Conservation (phyloP, 2,888 invertebrate genomes). For the Tipula lateralis region DNA sequence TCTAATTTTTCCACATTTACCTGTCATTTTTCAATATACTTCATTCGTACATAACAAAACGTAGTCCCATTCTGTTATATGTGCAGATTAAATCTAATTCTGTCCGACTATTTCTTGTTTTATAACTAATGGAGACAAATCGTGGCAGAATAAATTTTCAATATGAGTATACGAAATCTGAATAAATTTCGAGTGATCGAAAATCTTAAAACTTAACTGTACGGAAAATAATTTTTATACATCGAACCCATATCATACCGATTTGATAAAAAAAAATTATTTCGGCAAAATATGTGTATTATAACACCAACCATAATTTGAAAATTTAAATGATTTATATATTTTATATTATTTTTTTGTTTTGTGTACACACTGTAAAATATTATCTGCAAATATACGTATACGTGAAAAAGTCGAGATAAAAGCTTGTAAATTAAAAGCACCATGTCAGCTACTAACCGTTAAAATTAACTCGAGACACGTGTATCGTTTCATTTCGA, state of each 20-base stretch:
- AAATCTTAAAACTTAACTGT: neutral
- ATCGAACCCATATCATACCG: neutral
- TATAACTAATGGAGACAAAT: neutral
- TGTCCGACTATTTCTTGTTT: neutral
- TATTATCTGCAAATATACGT: neutral
- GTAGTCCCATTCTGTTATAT: neutral
- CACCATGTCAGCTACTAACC: neutral
- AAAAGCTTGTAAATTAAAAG: neutral
- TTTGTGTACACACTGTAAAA: neutral
- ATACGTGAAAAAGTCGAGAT: neutral
- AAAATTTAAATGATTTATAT: neutral
- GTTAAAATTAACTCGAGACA: too few species aligned
- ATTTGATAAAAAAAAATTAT: neutral
- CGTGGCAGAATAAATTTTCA: neutral
- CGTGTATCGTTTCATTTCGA: too few species aligned
- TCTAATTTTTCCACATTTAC: neutral
- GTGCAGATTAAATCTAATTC: neutral
- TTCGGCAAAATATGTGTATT: neutral
- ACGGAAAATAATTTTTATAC: neutral
- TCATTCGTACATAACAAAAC: too few species aligned
- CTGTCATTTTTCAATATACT: neutral
- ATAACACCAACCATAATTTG: neutral
- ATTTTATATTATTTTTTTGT: too few species aligned
- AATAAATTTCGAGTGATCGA: neutral
- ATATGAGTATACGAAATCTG: neutral